Evolutionary conservation across 2,888 invertebrate genomes (phyloP), one percentile per base, ranked within the genome.

Genomic region (Phalangium opilio): DNA sequence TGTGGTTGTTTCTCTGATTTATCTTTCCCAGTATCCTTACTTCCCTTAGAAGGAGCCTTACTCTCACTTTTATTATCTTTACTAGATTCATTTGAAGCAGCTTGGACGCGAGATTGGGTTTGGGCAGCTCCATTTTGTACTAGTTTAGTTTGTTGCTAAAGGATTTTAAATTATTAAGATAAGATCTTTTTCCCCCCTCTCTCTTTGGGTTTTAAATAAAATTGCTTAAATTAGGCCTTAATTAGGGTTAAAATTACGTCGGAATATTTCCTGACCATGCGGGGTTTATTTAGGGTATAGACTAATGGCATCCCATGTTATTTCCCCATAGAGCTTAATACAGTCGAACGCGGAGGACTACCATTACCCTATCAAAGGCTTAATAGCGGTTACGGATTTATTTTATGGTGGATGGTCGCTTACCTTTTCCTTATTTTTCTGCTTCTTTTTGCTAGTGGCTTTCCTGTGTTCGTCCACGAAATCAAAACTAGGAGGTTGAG

Each of bases 401-500:
- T n/a, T n/a, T n/a, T n/a, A 35, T 19, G 18, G 36, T 33, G 33
- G 18, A 38, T 32, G 20, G 21, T 5, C 41, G 32, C 18, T 42
- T 48, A 52, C 52, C 50, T 52, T 52, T 12, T 48, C 43, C n/a
- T 1, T 46, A n/a, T n/a, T n/a, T 12, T 20, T 35, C 15, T 49
- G 50, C 21, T 45, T 40, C 41, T 51, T 53, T 45, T 53, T 54
- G 2, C 15, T 39, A 12, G 32, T 44, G 41, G 48, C 50, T 49
- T 51, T 52, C 20, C 49, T 44, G 32, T 50, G 54, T 43, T 55
- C 52, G 20, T 48, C 44, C 19, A 51, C 42, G 20, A 44, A 50
- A 42, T 79, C 79, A 65, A 81, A 81, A 46, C 53, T 57, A 62
- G 81, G 79, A 62, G 84, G 84, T 68, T 82, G 81, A 65, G 79